A percentile compares a stretch with the other conserved stretches of the same genome.
Conservation (phyloP, 2,888 invertebrate genomes). For the Luffia ferchaultella region DNA sequence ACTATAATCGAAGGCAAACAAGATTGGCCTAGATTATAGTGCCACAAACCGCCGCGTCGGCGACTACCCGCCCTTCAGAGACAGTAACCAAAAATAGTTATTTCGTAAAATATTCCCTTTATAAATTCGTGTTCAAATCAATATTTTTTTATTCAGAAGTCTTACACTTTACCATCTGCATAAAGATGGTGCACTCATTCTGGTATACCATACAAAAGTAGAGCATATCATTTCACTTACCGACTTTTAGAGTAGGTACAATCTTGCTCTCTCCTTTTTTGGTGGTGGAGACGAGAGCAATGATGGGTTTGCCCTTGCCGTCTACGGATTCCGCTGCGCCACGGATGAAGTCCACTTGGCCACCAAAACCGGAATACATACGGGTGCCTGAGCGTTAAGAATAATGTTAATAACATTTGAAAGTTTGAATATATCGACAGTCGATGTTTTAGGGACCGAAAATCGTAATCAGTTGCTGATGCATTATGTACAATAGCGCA, state of each 20-base stretch:
- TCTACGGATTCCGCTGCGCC: slow-evolving; percentile 88
- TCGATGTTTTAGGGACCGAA: not conserved
- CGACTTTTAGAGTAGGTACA: slow-evolving; percentile 80
- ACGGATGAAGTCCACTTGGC: slow-evolving; percentile 93
- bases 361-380: slow-evolving; percentile 87
- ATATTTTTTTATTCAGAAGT: too few relatives aligned
- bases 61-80: too few relatives aligned
- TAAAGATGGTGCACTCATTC: too few relatives aligned
- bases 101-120: too few relatives aligned
- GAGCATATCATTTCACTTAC: slow-evolving; percentile 58
- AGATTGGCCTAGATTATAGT: too few relatives aligned
- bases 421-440: not conserved
- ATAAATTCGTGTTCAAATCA: too few relatives aligned
- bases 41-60: too few relatives aligned
- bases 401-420: not conserved
- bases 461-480: not conserved
- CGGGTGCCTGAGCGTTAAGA: slow-evolving; percentile 51
- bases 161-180: too few relatives aligned
- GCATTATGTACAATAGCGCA: too few relatives aligned
- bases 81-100: too few relatives aligned
- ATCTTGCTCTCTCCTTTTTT: slow-evolving; percentile 86
- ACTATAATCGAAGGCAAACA: too few relatives aligned
- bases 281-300: slow-evolving; percentile 85
- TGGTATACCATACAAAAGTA: too few relatives aligned
- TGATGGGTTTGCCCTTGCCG: slow-evolving; percentile 89